phyloP scores from a whole-genome alignment of 2,797 vertebrate genomes.

The Eidolon dupreanum region DNA sequence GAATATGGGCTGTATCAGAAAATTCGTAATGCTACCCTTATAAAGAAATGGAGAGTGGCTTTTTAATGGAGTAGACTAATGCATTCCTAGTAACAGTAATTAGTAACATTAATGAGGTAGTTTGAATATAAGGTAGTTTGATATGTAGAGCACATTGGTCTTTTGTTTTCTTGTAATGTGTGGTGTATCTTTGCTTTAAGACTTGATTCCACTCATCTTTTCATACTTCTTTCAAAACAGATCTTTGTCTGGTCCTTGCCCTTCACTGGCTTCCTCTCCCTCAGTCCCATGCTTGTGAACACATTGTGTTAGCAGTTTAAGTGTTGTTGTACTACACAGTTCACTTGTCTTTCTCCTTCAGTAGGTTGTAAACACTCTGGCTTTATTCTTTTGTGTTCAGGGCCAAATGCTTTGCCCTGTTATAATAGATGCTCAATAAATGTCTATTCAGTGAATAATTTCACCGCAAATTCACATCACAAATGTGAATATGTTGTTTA shows the following conservation, averaged over 20 bases:
- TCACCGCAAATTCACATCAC: not conserved
- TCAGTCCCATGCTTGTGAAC: not conserved
- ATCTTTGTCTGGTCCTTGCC: not conserved
- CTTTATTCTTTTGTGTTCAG: not conserved
- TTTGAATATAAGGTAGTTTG: not conserved
- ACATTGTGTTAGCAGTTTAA: not conserved
- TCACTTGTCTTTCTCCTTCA: not conserved
- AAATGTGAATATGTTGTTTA: not conserved
- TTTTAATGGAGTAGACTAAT: not conserved
- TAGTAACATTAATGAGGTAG: not conserved
- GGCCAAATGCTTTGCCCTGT: not conserved
- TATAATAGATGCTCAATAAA: not conserved
- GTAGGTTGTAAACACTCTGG: not conserved
- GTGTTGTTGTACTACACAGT: not conserved
- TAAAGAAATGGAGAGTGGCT: not conserved
- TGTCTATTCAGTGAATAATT: not conserved
- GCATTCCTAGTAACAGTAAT: not conserved
- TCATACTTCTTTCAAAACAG: not conserved
- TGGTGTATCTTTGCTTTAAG: not conserved
- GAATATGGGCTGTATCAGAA: not conserved
- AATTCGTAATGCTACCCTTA: not conserved
- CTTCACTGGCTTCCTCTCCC: rapidly evolving
- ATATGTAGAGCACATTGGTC: not conserved
- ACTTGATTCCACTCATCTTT: not conserved
- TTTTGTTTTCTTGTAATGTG: not conserved